A percentile compares a stretch with the other conserved stretches of the same genome.
Conservation (phyloP, 2,797 vertebrate species). For the Limosa lapponica region DNA sequence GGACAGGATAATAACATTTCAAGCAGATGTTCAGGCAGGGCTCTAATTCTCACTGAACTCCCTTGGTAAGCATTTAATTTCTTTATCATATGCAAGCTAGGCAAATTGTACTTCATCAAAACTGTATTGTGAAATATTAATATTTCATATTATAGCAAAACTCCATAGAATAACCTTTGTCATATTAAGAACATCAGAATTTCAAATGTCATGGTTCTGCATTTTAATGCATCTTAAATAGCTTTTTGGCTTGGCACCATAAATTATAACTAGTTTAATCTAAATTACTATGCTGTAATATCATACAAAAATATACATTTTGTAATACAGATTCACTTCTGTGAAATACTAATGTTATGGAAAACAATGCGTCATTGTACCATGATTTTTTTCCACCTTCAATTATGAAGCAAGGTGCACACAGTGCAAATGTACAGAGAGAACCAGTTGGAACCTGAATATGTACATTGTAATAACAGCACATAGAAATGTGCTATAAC, state of each 20-base stretch:
- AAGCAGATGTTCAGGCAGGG: slow-evolving; percentile 84
- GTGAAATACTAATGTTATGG: slow-evolving; percentile 44
- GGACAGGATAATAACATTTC: slow-evolving; percentile 84
- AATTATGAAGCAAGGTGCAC: neutral
- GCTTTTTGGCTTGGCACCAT: slow-evolving; percentile 70
- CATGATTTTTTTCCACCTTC: slow-evolving; percentile 27
- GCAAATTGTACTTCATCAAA: slow-evolving; percentile 84
- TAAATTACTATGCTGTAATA: slow-evolving; percentile 56
- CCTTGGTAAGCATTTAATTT: slow-evolving; percentile 85
- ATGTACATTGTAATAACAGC: neutral
- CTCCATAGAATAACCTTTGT: slow-evolving; percentile 81
- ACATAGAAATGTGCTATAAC: neutral
- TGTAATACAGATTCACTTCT: slow-evolving; percentile 55
- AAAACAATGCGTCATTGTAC: slow-evolving; percentile 36
- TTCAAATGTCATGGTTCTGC: slow-evolving; percentile 81
- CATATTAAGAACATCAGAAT: slow-evolving; percentile 79
- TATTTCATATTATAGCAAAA: slow-evolving; percentile 85
- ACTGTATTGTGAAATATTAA: slow-evolving; percentile 83
- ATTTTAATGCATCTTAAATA: slow-evolving; percentile 80
- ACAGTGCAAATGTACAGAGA: slow-evolving; percentile 24
- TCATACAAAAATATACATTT: slow-evolving; percentile 56
- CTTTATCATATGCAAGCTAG: slow-evolving; percentile 83
- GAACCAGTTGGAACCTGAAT: slow-evolving; percentile 16
- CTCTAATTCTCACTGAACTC: slow-evolving; percentile 82
- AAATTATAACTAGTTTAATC: slow-evolving; percentile 72